Percentiles rank a stretch among this genome's conserved stretches.
These are phyloP conservation scores for Ichneumon xanthorius DNA, from an alignment of 2,888 invertebrate genomes.

Conservation along the genomic window DNA sequence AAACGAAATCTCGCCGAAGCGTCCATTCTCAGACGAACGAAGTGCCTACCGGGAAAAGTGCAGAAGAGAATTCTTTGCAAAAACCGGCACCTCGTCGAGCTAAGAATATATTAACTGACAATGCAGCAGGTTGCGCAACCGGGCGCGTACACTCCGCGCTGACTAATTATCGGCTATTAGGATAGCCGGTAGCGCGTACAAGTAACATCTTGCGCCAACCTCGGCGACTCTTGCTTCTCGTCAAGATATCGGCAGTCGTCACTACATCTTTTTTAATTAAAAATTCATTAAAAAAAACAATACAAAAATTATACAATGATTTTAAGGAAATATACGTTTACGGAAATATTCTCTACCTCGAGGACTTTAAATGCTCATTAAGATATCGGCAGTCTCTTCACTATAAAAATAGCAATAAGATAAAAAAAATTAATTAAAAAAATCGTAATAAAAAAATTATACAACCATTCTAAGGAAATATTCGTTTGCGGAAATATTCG, in stretches of 20 bases:
- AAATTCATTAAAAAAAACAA: too few relatives aligned
- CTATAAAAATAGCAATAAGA: too few relatives aligned
- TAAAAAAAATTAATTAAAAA: too few relatives aligned
- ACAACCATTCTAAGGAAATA: too few relatives aligned
- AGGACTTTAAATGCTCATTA: too few relatives aligned
- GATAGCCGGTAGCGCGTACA: slow-evolving; percentile 70
- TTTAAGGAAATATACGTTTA: too few relatives aligned
- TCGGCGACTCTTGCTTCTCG: slow-evolving; percentile 41
- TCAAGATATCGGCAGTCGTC: slow-evolving; percentile 11
- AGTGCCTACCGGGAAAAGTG: slow-evolving; percentile 6
- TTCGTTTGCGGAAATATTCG: too few relatives aligned
- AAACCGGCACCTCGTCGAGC: slow-evolving; percentile 52
- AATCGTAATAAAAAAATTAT: too few relatives aligned
- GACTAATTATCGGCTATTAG: slow-evolving; percentile 80
- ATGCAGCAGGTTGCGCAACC: slow-evolving; percentile 57
- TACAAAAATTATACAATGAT: too few relatives aligned
- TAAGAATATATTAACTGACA: slow-evolving; percentile 62
- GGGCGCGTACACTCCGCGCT: slow-evolving; percentile 46
- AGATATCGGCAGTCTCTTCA: too few relatives aligned
- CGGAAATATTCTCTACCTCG: too few relatives aligned
- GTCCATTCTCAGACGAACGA: slow-evolving; percentile 34
- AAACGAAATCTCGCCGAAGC: slow-evolving; percentile 33
- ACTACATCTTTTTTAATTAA: neutral
- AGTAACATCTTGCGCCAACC: slow-evolving; percentile 52
- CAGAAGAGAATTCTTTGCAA: slow-evolving; percentile 36